Percentiles rank a stretch among this genome's conserved stretches.
Evolutionary conservation across 2,888 invertebrate species (phyloP).

Genomic region (Lobophora halterata): DNA sequence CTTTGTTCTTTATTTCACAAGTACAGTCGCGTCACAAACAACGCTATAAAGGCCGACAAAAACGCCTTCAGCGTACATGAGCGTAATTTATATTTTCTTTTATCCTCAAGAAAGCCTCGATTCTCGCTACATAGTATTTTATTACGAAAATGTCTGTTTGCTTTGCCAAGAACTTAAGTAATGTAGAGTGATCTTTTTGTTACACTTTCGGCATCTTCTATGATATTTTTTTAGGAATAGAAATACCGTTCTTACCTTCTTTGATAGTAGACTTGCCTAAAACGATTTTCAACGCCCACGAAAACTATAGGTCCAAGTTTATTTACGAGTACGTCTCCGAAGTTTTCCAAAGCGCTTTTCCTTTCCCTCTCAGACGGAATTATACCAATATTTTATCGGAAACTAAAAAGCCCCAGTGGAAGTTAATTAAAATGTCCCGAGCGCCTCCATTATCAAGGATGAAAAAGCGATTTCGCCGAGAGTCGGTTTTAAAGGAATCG

Average conservation of each 20-base stretch:
- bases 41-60: constrained; percentile 42
- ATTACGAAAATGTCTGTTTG: constrained; percentile 15
- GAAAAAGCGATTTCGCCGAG: constrained; percentile 76
- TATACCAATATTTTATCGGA: constrained; percentile 59
- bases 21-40: constrained; percentile 53
- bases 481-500: constrained; percentile 71
- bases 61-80: constrained; percentile 24
- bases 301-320: too few species aligned
- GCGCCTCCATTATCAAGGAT: constrained; percentile 70
- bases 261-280: too few species aligned
- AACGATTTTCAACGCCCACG: too few species aligned
- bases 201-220: too few species aligned
- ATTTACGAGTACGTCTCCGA: neutral
- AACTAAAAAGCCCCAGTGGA: constrained; percentile 53
- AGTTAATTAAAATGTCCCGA: constrained; percentile 77
- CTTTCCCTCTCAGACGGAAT: constrained; percentile 18
- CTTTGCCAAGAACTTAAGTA: constrained; percentile 18
- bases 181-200: constrained; percentile 8
- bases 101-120: constrained; percentile 21
- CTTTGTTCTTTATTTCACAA: constrained; percentile 45
- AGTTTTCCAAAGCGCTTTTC: constrained; percentile 1
- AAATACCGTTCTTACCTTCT: too few species aligned
- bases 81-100: constrained; percentile 22
- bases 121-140: constrained; percentile 20
- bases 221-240: too few species aligned